These are phyloP conservation scores for Cephus cinctus DNA, from an alignment of 1,140 invertebrate species.

Conservation along the genomic window DNA sequence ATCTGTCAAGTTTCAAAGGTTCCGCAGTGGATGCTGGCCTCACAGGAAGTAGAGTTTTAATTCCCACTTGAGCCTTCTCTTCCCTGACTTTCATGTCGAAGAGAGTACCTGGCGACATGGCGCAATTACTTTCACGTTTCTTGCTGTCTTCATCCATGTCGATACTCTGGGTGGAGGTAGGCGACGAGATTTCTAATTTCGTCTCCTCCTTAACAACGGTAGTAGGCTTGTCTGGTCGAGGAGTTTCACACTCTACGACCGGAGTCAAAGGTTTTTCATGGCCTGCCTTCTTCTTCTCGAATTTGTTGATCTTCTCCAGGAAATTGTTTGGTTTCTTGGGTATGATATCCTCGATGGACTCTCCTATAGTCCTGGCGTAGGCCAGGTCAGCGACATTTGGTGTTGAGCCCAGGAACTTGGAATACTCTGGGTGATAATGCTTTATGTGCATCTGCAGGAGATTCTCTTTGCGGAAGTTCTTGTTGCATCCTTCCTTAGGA, in stretches of 20 bases:
- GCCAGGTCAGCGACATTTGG: constrained; percentile 84
- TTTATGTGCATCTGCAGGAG: constrained; percentile 89
- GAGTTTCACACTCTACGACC: constrained; percentile 11
- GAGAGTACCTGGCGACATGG: constrained; percentile 48
- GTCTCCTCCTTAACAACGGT: constrained; percentile 1
- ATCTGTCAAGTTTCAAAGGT: constrained; percentile 27
- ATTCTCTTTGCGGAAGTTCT: constrained; percentile 87
- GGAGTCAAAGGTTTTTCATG: constrained; percentile 30
- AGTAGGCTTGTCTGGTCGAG: neutral
- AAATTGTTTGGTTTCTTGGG: constrained; percentile 50
- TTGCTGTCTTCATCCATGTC: constrained; percentile 33
- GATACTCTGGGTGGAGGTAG: constrained; percentile 27
- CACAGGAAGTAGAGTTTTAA: constrained; percentile 59
- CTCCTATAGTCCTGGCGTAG: constrained; percentile 70
- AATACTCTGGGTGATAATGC: constrained; percentile 82
- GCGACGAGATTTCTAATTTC: constrained; percentile 29
- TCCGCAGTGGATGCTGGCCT: constrained; percentile 30
- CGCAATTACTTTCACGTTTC: constrained; percentile 32
- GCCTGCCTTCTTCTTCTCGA: constrained; percentile 38
- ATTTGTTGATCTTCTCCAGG: constrained; percentile 39
- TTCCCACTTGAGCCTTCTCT: constrained; percentile 45
- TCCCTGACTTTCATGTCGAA: constrained; percentile 48
- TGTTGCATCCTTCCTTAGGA: constrained; percentile 78
- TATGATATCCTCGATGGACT: constrained; percentile 53
- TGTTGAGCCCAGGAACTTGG: constrained; percentile 71